Evolutionary conservation across 2,888 invertebrate genomes (phyloP).

Genomic region (Monochamus alternatus): DNA sequence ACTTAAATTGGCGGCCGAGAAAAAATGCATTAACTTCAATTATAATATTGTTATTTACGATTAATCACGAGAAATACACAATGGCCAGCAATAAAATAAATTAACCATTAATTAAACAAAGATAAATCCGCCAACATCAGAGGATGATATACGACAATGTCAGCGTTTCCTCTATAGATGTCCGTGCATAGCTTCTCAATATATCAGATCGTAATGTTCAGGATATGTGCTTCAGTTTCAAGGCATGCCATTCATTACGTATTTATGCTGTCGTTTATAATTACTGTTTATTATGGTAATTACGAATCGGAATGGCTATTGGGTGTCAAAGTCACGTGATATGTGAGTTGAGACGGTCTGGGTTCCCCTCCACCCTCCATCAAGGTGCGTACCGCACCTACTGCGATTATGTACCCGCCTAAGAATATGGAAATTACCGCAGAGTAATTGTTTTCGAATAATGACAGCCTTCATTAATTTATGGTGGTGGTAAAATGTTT

Average conservation of each 20-base stretch:
- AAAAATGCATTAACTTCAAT: conserved; percentile 19
- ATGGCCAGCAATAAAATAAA: conserved; percentile 36
- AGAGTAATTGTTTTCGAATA: conserved; percentile 57
- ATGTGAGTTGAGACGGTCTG: conserved; percentile 55
- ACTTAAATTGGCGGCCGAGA: neutral
- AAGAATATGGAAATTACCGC: conserved; percentile 58
- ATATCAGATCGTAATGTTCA: conserved; percentile 39
- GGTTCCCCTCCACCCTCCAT: conserved; percentile 19
- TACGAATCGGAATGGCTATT: conserved; percentile 64
- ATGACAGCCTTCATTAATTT: conserved; percentile 56
- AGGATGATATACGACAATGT: conserved; percentile 34
- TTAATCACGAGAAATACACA: conserved; percentile 14
- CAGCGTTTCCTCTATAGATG: conserved; percentile 34
- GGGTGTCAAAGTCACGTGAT: conserved; percentile 66
- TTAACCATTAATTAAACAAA: conserved; percentile 38
- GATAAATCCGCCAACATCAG: conserved; percentile 37
- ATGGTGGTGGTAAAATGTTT: conserved; percentile 58
- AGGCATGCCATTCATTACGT: conserved; percentile 62
- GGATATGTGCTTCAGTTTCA: conserved; percentile 42
- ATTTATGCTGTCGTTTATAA: conserved; percentile 69
- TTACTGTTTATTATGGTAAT: conserved; percentile 70
- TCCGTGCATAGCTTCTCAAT: conserved; percentile 35
- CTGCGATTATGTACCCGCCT: conserved; percentile 49
- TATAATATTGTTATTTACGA: conserved; percentile 26
- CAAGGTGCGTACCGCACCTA: conserved; percentile 44